These are phyloP conservation scores for Pseudopodoces humilis DNA, from an alignment of 2,113 vertebrate species.

Conservation along the genomic window DNA sequence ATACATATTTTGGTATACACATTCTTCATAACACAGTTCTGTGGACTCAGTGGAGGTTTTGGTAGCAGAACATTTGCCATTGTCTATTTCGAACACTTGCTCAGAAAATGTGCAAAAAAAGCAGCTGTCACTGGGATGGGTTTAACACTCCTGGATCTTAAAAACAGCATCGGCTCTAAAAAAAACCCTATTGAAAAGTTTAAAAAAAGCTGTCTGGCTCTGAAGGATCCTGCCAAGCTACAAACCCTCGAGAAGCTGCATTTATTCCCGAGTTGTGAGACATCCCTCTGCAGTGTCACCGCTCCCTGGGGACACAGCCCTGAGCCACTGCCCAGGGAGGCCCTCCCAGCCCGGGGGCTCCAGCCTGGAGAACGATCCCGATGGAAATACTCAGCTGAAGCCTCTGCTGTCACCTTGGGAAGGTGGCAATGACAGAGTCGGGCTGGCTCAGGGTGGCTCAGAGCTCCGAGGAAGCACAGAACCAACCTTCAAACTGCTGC, in stretches of 20 bases:
- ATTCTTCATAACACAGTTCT: slow-evolving; percentile 34
- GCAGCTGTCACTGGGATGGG: slow-evolving; percentile 26
- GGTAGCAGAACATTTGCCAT: background rate
- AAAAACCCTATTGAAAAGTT: background rate
- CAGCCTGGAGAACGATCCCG: background rate
- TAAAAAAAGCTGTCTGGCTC: slow-evolving; percentile 51
- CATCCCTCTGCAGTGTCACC: background rate
- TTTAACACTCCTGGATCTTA: slow-evolving; percentile 22
- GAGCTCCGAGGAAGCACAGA: background rate
- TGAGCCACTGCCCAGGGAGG: background rate
- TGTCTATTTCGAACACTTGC: background rate
- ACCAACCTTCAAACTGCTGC: slow-evolving; percentile 14
- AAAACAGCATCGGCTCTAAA: slow-evolving; percentile 16
- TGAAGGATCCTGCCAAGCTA: slow-evolving; percentile 49
- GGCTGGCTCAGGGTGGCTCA: background rate
- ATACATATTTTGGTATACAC: slow-evolving; percentile 51
- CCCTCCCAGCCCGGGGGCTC: background rate
- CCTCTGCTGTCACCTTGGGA: background rate
- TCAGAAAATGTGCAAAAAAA: slow-evolving; percentile 61
- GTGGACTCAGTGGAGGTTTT: slow-evolving; percentile 29
- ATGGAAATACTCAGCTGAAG: background rate
- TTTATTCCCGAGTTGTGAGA: slow-evolving; percentile 35
- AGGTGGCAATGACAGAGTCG: background rate
- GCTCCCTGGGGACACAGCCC: background rate
- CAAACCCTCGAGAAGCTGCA: slow-evolving; percentile 18